These are phyloP conservation scores for Drosophila neonasuta DNA, from an alignment of 2,888 invertebrate species.

Conservation along the genomic window DNA sequence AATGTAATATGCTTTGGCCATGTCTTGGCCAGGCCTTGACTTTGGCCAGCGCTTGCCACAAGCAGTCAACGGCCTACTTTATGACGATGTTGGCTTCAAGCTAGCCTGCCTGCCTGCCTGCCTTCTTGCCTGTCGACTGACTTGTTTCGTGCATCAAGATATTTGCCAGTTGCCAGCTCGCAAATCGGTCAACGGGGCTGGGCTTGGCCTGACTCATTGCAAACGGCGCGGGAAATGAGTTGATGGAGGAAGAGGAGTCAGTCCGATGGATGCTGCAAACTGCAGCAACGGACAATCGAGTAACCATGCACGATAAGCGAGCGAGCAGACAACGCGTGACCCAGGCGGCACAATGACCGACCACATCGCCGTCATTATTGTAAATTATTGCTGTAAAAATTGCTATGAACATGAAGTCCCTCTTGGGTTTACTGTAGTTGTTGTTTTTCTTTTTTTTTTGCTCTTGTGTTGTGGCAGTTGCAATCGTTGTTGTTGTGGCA, in stretches of 20 bases:
- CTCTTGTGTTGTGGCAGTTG: neutral
- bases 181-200: conserved; percentile 74
- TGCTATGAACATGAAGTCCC: conserved; percentile 46
- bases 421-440: conserved; percentile 1
- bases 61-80: conserved; percentile 78
- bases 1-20: conserved; percentile 73
- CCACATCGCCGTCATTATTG: conserved; percentile 65
- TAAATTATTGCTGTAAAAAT: conserved; percentile 77
- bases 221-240: conserved; percentile 1
- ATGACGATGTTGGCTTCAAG: conserved; percentile 44
- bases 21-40: conserved; percentile 66
- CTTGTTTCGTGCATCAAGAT: conserved; percentile 76
- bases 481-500: conserved; percentile 21
- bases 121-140: conserved; percentile 24
- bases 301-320: conserved; percentile 36
- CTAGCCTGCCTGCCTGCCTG: neutral
- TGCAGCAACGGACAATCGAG: conserved; percentile 36
- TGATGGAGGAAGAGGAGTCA: neutral
- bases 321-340: conserved; percentile 68
- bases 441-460: neutral
- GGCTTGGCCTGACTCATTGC: conserved; percentile 43
- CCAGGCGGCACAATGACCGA: conserved; percentile 75
- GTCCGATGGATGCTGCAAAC: neutral
- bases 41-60: conserved; percentile 60
- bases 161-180: conserved; percentile 43